Evolutionary conservation across 2,888 invertebrate genomes (phyloP).

Genomic region (Chydorus sphaericus): DNA sequence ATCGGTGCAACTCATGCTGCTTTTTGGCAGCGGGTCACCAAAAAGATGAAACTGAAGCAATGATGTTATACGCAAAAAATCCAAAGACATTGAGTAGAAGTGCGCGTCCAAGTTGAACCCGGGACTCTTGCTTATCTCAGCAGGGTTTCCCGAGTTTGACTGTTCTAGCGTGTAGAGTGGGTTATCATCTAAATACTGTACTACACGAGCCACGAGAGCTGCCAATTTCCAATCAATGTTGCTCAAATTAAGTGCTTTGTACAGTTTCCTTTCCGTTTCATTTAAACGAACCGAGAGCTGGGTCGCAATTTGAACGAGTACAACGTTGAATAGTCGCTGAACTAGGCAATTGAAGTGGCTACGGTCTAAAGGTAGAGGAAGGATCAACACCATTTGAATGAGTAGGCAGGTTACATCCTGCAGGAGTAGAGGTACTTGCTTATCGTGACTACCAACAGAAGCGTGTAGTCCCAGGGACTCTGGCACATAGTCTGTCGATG

Average conservation of each 20-base stretch:
- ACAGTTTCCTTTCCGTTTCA: conserved; percentile 41
- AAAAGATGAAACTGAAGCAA: conserved; percentile 60
- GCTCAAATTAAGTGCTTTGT: conserved; percentile 18
- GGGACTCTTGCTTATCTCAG: no score
- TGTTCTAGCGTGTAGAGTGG: conserved; percentile 47
- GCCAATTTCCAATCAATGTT: conserved; percentile 17
- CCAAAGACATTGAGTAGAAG: conserved; percentile 52
- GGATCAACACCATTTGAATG: conserved; percentile 67
- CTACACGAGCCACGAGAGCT: conserved; percentile 27
- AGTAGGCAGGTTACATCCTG: conserved; percentile 73
- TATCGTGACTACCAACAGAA: conserved; percentile 23
- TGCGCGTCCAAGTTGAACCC: conserved; percentile 20
- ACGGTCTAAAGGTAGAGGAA: conserved; percentile 72
- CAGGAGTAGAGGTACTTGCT: conserved; percentile 67
- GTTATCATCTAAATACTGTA: conserved; percentile 37
- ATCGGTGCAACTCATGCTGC: conserved; percentile 37
- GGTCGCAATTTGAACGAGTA: conserved; percentile 75
- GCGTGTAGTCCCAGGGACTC: conserved; percentile 10
- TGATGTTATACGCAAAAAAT: conserved; percentile 69
- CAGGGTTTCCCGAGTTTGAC: no score
- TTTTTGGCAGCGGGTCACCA: conserved; percentile 45
- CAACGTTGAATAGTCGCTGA: conserved; percentile 53
- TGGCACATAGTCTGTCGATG: no score
- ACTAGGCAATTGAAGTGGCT: conserved; percentile 40
- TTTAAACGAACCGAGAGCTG: conserved; percentile 56